Percentiles rank a stretch among this genome's conserved stretches.
Evolutionary conservation across 2,888 invertebrate species (phyloP).

Genomic region (Diarsia rubi): DNA sequence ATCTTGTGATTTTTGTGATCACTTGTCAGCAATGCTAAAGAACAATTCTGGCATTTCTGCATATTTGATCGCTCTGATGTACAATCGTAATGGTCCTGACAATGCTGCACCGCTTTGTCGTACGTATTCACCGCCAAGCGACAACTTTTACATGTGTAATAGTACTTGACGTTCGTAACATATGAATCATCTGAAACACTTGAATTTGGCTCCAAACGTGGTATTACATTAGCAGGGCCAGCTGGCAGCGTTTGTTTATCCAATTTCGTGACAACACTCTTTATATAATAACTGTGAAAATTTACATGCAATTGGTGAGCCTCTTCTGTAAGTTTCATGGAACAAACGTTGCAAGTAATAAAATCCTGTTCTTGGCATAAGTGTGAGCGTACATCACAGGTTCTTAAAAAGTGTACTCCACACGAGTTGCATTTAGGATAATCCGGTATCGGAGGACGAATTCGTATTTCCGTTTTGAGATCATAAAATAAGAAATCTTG

Average conservation of each 20-base stretch:
- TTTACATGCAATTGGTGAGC: slow-evolving; percentile 79
- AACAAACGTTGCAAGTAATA: slow-evolving; percentile 76
- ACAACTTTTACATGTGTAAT: slow-evolving; percentile 79
- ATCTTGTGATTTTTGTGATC: slow-evolving; percentile 68
- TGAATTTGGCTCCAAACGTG: slow-evolving; percentile 17
- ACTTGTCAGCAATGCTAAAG: slow-evolving; percentile 69
- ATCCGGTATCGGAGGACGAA: slow-evolving; percentile 78
- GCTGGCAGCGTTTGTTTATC: not conserved
- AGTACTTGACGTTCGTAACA: slow-evolving; percentile 25
- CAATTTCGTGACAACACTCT: slow-evolving; percentile 35
- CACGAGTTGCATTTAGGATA: slow-evolving; percentile 79
- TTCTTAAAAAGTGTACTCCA: slow-evolving; percentile 75
- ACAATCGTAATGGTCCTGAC: slow-evolving; percentile 77
- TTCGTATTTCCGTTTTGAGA: slow-evolving; percentile 71
- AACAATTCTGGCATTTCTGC: slow-evolving; percentile 71
- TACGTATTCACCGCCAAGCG: slow-evolving; percentile 74
- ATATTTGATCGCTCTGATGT: slow-evolving; percentile 48
- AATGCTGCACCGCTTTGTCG: slow-evolving; percentile 81
- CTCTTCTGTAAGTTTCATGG: slow-evolving; percentile 74
- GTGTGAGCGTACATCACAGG: slow-evolving; percentile 71
- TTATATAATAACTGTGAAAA: slow-evolving; percentile 77
- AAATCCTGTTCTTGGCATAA: slow-evolving; percentile 72
- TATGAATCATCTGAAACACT: slow-evolving; percentile 12
- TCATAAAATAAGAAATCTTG: slow-evolving; percentile 79
- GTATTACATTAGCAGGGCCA: not conserved